Conservation (phyloP, 1,140 invertebrate genomes). For the Atta colombica region DNA sequence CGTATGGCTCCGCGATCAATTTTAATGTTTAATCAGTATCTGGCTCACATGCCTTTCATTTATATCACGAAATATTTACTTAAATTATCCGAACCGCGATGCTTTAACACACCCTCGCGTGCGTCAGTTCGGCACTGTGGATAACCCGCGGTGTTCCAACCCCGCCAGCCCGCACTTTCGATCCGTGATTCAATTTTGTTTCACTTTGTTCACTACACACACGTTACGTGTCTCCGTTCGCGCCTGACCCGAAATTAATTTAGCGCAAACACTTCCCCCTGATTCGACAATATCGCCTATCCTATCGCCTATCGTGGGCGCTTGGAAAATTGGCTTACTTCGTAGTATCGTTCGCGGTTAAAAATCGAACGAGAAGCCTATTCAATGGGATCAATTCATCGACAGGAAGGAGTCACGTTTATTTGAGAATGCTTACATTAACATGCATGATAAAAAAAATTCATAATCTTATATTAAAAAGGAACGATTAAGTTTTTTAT, state of each 20-base stretch:
- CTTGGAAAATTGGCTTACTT: conserved; percentile 43
- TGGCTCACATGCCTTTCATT: conserved; percentile 61
- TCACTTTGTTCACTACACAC: conserved; percentile 56
- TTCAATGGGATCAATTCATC: neutral
- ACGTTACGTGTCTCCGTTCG: conserved; percentile 61
- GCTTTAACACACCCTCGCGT: conserved; percentile 67
- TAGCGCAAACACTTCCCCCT: conserved; percentile 49
- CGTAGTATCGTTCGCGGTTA: conserved; percentile 5
- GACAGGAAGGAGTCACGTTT: neutral
- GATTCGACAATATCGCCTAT: conserved; percentile 57
- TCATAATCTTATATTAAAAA: neutral
- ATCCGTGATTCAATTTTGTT: conserved; percentile 70
- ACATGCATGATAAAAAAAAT: neutral
- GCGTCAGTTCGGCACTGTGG: conserved; percentile 14
- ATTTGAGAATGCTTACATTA: neutral
- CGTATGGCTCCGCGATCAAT: conserved; percentile 69
- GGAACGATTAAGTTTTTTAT: neutral
- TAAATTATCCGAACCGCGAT: conserved; percentile 66
- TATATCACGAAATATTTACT: conserved; percentile 74
- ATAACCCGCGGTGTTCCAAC: neutral
- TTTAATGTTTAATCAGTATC: conserved; percentile 76
- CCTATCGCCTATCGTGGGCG: conserved; percentile 14
- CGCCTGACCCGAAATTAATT: conserved; percentile 65
- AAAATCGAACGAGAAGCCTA: conserved; percentile 18
- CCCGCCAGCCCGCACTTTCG: conserved; percentile 42